Conservation (phyloP, 2,888 invertebrate species). For the Gastrophysa polygoni region DNA sequence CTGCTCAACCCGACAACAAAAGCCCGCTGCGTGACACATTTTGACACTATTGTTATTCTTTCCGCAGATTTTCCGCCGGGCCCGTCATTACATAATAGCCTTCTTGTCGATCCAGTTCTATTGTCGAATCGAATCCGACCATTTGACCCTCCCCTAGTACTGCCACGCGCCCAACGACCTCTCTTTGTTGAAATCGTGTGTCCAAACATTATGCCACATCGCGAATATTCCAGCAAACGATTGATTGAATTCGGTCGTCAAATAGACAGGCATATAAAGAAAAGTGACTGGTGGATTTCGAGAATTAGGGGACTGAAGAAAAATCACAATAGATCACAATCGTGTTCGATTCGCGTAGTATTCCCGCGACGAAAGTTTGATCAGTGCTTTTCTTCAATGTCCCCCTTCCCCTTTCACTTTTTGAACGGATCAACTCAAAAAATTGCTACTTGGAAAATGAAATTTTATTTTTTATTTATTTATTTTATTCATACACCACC, state of each 20-base stretch:
- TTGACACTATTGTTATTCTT: slow-evolving; percentile 22
- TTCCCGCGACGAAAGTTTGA: too few relatives aligned
- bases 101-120: slow-evolving; percentile 22
- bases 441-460: too few relatives aligned
- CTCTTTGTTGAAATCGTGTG: slow-evolving; percentile 41
- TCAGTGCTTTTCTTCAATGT: too few relatives aligned
- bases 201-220: slow-evolving; percentile 44
- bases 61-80: slow-evolving; percentile 14
- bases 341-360: too few relatives aligned
- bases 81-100: slow-evolving; percentile 19
- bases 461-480: too few relatives aligned
- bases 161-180: slow-evolving; percentile 32
- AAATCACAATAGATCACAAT: neutral
- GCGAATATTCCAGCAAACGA: slow-evolving; percentile 28
- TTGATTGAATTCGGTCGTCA: slow-evolving; percentile 26
- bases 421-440: too few relatives aligned
- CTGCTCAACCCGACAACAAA: neutral
- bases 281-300: slow-evolving; percentile 2
- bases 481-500: too few relatives aligned
- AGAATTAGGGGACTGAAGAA: neutral
- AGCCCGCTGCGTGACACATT: slow-evolving; percentile 13
- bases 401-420: too few relatives aligned
- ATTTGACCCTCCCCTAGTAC: slow-evolving; percentile 40
- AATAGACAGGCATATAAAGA: slow-evolving; percentile 15
- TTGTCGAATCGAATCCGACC: slow-evolving; percentile 31